Conservation (phyloP, 2,113 vertebrate genomes). For the Bungarus multicinctus region DNA sequence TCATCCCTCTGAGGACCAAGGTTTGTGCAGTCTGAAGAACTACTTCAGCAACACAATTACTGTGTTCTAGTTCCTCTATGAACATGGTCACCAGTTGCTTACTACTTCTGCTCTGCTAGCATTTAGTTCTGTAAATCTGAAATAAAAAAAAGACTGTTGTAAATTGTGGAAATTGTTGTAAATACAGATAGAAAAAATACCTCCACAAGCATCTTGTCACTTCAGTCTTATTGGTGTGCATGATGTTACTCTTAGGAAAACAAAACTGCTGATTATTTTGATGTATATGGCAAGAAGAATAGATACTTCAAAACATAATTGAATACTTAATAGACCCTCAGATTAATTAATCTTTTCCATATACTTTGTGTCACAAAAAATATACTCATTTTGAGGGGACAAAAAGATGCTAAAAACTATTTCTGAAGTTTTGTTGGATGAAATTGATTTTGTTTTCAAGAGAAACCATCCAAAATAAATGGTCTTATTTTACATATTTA, state of each 20-base stretch:
- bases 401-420: conserved; percentile 50
- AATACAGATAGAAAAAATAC: conserved; percentile 64
- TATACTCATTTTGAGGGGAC: conserved; percentile 44
- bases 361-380: conserved; percentile 48
- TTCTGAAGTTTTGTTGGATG: conserved; percentile 49
- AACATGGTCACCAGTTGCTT: conserved; percentile 71
- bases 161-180: conserved; percentile 75
- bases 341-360: conserved; percentile 41
- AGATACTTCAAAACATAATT: conserved; percentile 44
- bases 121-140: conserved; percentile 73
- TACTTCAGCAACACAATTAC: conserved; percentile 62
- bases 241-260: conserved; percentile 58
- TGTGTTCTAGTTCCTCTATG: conserved; percentile 67
- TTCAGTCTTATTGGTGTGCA: conserved; percentile 72
- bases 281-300: conserved; percentile 64
- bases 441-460: conserved; percentile 62
- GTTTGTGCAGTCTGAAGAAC: conserved; percentile 76
- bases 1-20: conserved; percentile 73
- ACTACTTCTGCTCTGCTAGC: conserved; percentile 73
- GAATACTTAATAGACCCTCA: conserved; percentile 28
- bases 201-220: conserved; percentile 64
- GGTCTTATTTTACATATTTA: conserved; percentile 42
- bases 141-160: conserved; percentile 68
- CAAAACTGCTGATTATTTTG: conserved; percentile 62
- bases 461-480: conserved; percentile 58